Conservation (phyloP, 2,888 invertebrate species). For the Tromatobia lineatoria region DNA sequence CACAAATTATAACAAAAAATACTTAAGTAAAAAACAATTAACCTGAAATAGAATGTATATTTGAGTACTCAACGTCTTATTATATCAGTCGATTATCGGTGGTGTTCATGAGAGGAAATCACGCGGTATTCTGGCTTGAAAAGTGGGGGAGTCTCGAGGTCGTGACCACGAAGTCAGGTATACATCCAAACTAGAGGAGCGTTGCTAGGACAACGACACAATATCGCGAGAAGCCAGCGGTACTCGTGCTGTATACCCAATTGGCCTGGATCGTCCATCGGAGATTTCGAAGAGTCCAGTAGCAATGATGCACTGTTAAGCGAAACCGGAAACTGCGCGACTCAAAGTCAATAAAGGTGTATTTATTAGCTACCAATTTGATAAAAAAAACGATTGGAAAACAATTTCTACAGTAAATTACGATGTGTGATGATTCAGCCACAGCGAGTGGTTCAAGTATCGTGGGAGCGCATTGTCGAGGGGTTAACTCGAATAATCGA, state of each 20-base stretch:
- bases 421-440: slow-evolving; percentile 29
- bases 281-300: neutral
- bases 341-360: neutral
- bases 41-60: slow-evolving; percentile 7
- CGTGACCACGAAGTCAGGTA: slow-evolving; percentile 70
- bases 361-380: neutral
- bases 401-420: slow-evolving; percentile 5
- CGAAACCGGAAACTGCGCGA: neutral
- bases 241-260: slow-evolving; percentile 7
- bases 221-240: slow-evolving; percentile 61
- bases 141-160: slow-evolving; percentile 78
- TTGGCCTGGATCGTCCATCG: neutral
- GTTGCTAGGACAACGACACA: slow-evolving; percentile 69
- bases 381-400: slow-evolving; percentile 1
- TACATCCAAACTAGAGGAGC: slow-evolving; percentile 62
- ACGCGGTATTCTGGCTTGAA: slow-evolving; percentile 43
- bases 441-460: slow-evolving; percentile 52
- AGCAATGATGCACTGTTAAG: neutral
- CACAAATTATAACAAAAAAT: neutral
- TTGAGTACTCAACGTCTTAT: slow-evolving; percentile 14
- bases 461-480: slow-evolving; percentile 44
- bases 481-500: slow-evolving; percentile 64
- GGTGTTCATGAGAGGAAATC: slow-evolving; percentile 40
- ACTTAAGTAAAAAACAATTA: neutral
- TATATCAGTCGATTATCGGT: slow-evolving; percentile 39